Base-by-base conservation (phyloP, 2,888 invertebrate species). In the Drosophila neotestacea region DNA sequence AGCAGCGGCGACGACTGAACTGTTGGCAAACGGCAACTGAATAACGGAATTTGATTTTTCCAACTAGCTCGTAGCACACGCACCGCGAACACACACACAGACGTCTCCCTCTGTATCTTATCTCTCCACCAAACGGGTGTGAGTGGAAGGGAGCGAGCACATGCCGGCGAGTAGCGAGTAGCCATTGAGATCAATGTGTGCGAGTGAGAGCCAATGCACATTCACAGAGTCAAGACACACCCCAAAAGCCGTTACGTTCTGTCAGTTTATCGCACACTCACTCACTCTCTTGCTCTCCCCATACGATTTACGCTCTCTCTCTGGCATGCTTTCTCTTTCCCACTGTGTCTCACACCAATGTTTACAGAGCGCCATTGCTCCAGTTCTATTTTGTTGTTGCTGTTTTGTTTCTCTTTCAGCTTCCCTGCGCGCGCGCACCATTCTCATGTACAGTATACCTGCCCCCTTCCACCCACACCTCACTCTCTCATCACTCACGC, bases 311-410 rank as follows among this genome's bases (percentile, higher is more conserved):
- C 51, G 42, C 63, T 28, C 66, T 34, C 38, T 42, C 44, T 41
- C 44, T 27, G 60, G 27, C 51, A 58, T 39, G 34, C 67, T 58
- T 62, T 60, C 61, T 38, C 70, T 39, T 44, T 51, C 61, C n/a
- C 55, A 38, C 38, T 28, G n/a, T 7, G 42, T 32, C 69, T 63
- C 74, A 63, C 59, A 63, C 69, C 44, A 55, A 58, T 85, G 75
- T 79, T 75, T 76, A 77, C 80, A 70, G 71, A 81, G 81, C 77
- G 84, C 84, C 84, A 84, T 84, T 84, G 84, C 82, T 87, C 69
- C 67, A 69, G 77, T 73, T 78, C 47, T 54, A 56, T 67, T 54
- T 61, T 58, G 30, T 6, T 52, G 56, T 60, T 41, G 11, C 6
- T 27, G 51, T 36, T 52, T 16, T 22, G 22, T 22, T 38, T 22